Base-by-base conservation (phyloP, 2,113 vertebrate genomes). In the Phylloscopus trochilus region DNA sequence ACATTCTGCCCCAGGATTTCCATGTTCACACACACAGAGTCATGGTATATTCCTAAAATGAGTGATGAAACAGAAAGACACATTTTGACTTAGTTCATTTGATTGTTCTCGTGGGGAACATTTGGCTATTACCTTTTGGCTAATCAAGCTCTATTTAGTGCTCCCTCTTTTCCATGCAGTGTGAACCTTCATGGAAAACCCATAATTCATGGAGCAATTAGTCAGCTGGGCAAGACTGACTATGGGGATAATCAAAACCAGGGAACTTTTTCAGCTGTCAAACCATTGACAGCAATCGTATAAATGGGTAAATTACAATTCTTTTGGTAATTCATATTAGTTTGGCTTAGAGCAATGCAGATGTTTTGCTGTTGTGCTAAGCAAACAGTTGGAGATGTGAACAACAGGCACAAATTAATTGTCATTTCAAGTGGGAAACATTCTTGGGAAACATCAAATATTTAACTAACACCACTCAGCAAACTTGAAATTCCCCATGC, bases 361-460 rank as follows among this genome's bases (percentile, higher is more conserved):
- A 70, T 78, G 66, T 81, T 94, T 86, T 86, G 35, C 51, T 68
- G 31, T 43, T 4, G 4, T 49, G 55, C 52, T 73, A 74, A 86
- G 60, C 39, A 86, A 56, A 59, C n/a, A 39, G 24, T 62, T 44
- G 5, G 79, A 76, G 59, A 81, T 66, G 49, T 11, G 41, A 83
- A 93, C 15, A 89, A 84, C n/a, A 46, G 41, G n/a, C 37, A 66
- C 43, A 90, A 93, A 90, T 94, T 56, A 85, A 83, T 94, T 94
- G 78, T 53, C 16, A 46, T 90, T 87, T 88, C 63, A 92, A 92
- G 63, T 66, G 46, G 67, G 90, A 94, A 93, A 39, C 23, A 49
- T 83, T 66, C 58, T 73, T 73, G 46, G 37, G 72, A 78, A 75
- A 47, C 11, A 12, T 51, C 64, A 72, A 87, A 52, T 26, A 47